These are phyloP conservation scores for Pollenia angustigena DNA, from an alignment of 2,888 invertebrate genomes.

Conservation along the genomic window DNA sequence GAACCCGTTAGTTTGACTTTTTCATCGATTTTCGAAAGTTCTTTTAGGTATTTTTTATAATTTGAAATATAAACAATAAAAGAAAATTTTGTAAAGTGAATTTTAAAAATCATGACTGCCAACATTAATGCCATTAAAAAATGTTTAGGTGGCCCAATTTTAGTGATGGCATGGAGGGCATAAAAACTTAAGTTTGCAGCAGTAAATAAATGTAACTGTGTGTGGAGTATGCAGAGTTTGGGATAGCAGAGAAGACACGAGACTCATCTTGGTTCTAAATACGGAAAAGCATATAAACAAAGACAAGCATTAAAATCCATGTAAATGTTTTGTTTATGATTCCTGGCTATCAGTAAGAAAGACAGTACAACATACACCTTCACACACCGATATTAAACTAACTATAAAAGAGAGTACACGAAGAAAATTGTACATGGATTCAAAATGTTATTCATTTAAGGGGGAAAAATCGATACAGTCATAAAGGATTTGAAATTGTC, in stretches of 20 bases:
- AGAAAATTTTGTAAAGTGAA: too few species aligned
- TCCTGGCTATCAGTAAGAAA: conserved; percentile 53
- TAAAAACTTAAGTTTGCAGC: conserved; percentile 18
- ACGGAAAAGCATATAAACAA: conserved; percentile 3
- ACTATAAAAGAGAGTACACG: not conserved
- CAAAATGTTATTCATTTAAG: not conserved
- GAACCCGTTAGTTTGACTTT: too few species aligned
- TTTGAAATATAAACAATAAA: too few species aligned
- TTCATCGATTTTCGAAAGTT: too few species aligned
- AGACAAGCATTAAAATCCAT: conserved; percentile 71
- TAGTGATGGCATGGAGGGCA: not conserved
- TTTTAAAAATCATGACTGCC: too few species aligned
- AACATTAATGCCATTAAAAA: too few species aligned
- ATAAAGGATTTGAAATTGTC: too few species aligned
- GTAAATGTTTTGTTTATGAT: conserved; percentile 75
- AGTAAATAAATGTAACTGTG: conserved; percentile 22
- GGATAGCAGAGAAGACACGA: not conserved
- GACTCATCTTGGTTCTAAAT: not conserved
- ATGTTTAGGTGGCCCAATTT: not conserved
- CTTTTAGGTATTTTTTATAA: too few species aligned
- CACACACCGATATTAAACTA: not conserved
- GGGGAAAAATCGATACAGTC: too few species aligned
- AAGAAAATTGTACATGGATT: not conserved
- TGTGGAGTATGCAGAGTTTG: not conserved
- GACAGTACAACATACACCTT: conserved; percentile 28